Evolutionary conservation across 2,888 invertebrate species (phyloP).

Genomic region (Hydraecia micacea): DNA sequence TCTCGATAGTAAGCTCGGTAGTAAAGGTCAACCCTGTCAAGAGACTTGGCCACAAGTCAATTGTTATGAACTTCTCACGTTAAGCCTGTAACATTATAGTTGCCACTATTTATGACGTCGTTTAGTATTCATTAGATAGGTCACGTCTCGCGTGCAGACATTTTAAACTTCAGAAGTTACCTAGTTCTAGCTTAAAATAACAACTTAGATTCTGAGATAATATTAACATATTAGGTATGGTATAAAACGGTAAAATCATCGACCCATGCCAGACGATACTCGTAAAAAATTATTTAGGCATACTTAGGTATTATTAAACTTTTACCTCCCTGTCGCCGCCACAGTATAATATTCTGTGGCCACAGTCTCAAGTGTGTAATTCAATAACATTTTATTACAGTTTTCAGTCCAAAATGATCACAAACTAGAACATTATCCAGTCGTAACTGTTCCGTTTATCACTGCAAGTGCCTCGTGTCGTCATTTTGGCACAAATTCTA

Average conservation of each 20-base stretch:
- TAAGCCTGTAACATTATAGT: constrained; percentile 1
- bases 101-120: neutral
- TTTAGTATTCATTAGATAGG: constrained; percentile 4
- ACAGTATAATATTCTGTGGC: no score
- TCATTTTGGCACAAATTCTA: constrained; percentile 54
- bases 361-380: constrained; percentile 21
- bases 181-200: neutral
- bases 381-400: constrained; percentile 41
- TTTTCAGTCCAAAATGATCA: constrained; percentile 25
- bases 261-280: neutral
- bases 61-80: constrained; percentile 39
- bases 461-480: constrained; percentile 30
- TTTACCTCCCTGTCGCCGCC: neutral
- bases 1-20: neutral
- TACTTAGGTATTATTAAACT: constrained; percentile 23
- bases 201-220: no score
- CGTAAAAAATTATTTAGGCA: neutral
- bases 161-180: neutral
- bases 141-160: neutral
- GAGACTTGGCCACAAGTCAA: constrained; percentile 34
- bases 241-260: no score
- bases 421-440: constrained; percentile 32
- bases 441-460: constrained; percentile 41
- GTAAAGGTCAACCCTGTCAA: constrained; percentile 14
- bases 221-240: no score